These are phyloP conservation scores for Pinctada fucata DNA, from an alignment of 2,888 invertebrate genomes.

Conservation along the genomic window DNA sequence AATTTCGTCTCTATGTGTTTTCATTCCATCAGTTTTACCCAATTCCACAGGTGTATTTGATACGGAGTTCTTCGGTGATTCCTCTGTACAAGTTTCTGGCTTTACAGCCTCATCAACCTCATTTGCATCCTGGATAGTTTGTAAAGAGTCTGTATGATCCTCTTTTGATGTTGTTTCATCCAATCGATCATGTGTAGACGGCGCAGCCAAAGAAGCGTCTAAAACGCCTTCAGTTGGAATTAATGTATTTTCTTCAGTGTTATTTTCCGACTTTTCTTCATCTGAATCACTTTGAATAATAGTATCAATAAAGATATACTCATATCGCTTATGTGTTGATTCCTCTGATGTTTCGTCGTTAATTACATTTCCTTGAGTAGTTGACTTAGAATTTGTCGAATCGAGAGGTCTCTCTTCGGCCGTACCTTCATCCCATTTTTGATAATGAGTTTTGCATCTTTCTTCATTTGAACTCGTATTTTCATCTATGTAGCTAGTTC, in stretches of 20 bases:
- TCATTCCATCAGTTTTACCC: not conserved
- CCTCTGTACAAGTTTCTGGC: not conserved
- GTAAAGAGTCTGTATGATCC: not conserved
- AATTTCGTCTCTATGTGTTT: not conserved
- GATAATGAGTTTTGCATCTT: no score
- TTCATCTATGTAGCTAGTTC: not conserved
- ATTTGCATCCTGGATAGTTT: not conserved
- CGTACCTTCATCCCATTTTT: not conserved
- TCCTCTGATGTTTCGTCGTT: not conserved
- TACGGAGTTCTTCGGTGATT: not conserved
- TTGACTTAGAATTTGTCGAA: not conserved
- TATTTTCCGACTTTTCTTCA: constrained; percentile 1
- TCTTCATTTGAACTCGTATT: not conserved
- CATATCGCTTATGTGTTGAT: not conserved
- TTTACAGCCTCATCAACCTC: not conserved
- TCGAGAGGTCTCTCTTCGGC: not conserved
- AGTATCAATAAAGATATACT: not conserved
- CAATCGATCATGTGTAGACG: not conserved
- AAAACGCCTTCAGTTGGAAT: not conserved
- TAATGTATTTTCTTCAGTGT: not conserved
- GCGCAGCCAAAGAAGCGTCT: not conserved
- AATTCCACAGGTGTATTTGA: not conserved
- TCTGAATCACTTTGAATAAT: not conserved
- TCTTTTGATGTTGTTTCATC: no score
- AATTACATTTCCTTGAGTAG: not conserved